These are phyloP conservation scores for Patella pellucida DNA, from an alignment of 2,888 invertebrate genomes.

Conservation along the genomic window DNA sequence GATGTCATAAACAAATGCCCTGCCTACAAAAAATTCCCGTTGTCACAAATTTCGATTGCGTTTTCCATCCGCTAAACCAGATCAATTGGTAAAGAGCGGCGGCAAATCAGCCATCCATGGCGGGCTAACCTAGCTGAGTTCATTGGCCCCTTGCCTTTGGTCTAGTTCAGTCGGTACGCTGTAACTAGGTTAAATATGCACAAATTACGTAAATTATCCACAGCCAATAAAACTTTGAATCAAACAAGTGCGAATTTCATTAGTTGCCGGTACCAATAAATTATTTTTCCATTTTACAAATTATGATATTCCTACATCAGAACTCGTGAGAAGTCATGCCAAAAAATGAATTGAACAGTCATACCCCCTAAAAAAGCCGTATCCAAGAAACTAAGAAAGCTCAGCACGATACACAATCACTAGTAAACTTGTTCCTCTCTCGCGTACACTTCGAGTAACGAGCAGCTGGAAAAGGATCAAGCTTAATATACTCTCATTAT, in stretches of 20 bases:
- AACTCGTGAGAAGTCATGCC: too few species aligned
- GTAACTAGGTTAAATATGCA: too few species aligned
- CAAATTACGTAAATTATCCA: too few species aligned
- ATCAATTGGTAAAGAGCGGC: too few species aligned
- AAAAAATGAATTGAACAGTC: not conserved
- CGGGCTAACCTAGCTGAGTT: not conserved
- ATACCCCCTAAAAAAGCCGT: constrained; percentile 1
- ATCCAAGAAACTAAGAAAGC: not conserved
- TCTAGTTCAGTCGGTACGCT: not conserved
- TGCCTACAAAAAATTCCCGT: too few species aligned
- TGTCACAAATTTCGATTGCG: too few species aligned
- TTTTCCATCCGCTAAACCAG: too few species aligned
- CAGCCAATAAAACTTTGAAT: too few species aligned
- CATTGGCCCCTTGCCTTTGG: constrained; percentile 4
- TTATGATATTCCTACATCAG: not conserved
- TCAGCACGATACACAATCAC: not conserved
- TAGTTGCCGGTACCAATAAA: too few species aligned
- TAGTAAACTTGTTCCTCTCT: not conserved
- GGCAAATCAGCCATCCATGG: too few species aligned
- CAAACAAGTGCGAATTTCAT: too few species aligned
- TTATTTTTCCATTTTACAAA: not conserved
- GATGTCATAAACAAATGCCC: too few species aligned
- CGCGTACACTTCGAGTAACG: constrained; percentile 18
- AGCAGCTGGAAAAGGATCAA: constrained; percentile 21
- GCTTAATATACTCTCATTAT: constrained; percentile 30